Evolutionary conservation across 2,113 vertebrate species (phyloP).

Genomic region (cat (Felis catus)): F.catus_Fca126_mat1.0 CM031411.1:72026001-72026500

Average conservation of each 20-base stretch:
- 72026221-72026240: neutral
- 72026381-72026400: neutral
- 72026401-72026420: neutral
- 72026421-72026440: neutral
- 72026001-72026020: neutral
- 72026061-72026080: neutral
- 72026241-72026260: neutral
- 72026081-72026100: neutral
- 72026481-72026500: too few relatives aligned
- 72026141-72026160: neutral
- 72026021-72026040: neutral
- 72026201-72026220: neutral
- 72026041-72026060: neutral
- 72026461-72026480: too few relatives aligned
- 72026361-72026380: neutral
- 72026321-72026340: neutral
- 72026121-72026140: neutral
- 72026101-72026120: neutral
- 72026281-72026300: neutral
- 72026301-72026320: neutral
- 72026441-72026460: fast-evolving
- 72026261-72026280: neutral
- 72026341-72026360: neutral
- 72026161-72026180: neutral
- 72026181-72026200: neutral